A percentile compares a stretch with the other conserved stretches of the same genome.
Conservation (phyloP, 2,797 vertebrate species). For the Tarsius wallacei region DNA sequence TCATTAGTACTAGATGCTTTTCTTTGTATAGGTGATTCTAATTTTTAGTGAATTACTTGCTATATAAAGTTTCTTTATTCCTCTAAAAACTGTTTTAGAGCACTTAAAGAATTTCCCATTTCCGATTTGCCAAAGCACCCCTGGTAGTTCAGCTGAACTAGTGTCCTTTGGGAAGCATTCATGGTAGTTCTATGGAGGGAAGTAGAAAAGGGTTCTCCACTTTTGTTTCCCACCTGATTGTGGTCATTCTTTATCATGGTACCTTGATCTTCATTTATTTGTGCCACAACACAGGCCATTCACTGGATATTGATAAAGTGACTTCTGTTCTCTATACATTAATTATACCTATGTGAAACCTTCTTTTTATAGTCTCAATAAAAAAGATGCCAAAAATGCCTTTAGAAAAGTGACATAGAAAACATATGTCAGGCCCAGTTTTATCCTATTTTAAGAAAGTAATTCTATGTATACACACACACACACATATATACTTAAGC, state of each 20-base stretch:
- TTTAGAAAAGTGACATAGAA: slow-evolving; percentile 69
- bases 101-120: background rate
- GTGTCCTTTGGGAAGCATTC: background rate
- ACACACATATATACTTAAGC: background rate
- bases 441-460: background rate
- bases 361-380: slow-evolving; percentile 78
- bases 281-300: slow-evolving; percentile 47
- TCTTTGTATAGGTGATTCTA: background rate
- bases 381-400: slow-evolving; percentile 75
- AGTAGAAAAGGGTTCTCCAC: slow-evolving; percentile 76
- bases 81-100: background rate
- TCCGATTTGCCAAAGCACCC: background rate
- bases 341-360: slow-evolving; percentile 81
- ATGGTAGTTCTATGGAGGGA: background rate
- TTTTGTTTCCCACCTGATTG: slow-evolving; percentile 44
- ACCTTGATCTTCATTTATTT: slow-evolving; percentile 82
- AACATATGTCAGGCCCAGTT: background rate
- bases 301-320: slow-evolving; percentile 67
- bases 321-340: slow-evolving; percentile 72
- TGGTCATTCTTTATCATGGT: slow-evolving; percentile 70
- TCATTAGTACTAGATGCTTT: background rate
- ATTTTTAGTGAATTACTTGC: background rate
- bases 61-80: background rate
- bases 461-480: no score
- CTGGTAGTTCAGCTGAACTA: background rate